Evolutionary conservation across 1,140 invertebrate species (phyloP).

Genomic region (Reticulitermes speratus): DNA sequence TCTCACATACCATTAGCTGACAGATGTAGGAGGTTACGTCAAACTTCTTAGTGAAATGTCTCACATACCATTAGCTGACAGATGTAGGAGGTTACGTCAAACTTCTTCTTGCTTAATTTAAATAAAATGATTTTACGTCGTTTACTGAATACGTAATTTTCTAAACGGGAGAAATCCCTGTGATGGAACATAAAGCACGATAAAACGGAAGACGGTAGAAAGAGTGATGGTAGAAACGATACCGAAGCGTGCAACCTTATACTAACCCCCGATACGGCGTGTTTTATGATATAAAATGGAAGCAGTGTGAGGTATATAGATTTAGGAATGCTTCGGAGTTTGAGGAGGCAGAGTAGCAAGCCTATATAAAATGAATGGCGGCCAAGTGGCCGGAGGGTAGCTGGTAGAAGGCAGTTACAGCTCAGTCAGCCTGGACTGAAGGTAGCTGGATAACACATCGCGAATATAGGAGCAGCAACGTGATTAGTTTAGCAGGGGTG

Average conservation of each 20-base stretch:
- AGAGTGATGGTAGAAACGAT: not conserved
- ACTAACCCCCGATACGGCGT: not conserved
- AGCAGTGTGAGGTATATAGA: not conserved
- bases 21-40: too few species aligned
- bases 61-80: too few species aligned
- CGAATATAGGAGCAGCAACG: not conserved
- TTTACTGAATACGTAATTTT: not conserved
- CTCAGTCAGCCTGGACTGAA: not conserved
- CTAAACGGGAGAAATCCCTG: not conserved
- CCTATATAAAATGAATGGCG: constrained; percentile 11
- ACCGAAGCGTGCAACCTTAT: constrained; percentile 3
- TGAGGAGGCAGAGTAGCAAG: not conserved
- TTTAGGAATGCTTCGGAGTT: not conserved
- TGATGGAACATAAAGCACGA: not conserved
- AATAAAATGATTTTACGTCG: not conserved
- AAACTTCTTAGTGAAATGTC: too few species aligned
- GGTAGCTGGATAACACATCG: not conserved
- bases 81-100: not conserved
- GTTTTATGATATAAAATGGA: not conserved
- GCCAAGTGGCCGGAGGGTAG: not conserved
- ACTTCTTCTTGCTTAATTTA: not conserved
- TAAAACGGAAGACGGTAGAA: not conserved
- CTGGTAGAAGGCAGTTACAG: not conserved
- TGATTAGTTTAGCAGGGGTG: not conserved
- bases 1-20: too few species aligned